Base-by-base conservation (phyloP, 1,140 invertebrate genomes). In the Brachionus manjavacas region DNA sequence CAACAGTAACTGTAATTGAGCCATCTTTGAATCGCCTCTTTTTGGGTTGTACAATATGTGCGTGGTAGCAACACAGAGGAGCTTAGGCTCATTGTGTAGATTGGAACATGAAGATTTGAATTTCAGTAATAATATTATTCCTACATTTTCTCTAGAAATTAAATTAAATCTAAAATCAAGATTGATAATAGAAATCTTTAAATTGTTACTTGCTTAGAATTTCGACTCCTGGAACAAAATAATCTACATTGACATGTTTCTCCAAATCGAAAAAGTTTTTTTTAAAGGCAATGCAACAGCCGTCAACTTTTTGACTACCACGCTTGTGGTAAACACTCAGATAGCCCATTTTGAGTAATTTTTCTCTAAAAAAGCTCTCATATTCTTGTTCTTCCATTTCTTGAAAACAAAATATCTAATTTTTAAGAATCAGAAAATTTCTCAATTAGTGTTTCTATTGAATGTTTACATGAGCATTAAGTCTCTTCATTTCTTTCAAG, bases 31-130 rank as follows among this genome's bases (percentile, higher is more conserved):
- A 89, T 98, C 96, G 25, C 94, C 92, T 31, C 96, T 89, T 86
- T 90, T 93, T 0, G 95, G 95, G 91, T 98, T 98, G 88, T 94
- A 98, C 6, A 98, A 89, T n/a, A 98, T 90, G 90, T 98, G 96
- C 0, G 96, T 98, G 3, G 95, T 98, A 4, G 94, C 95, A 0
- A 98, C 91, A 31, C 81, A 83, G 8, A 83, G 46, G 12, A n/a
- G 6, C 23, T 83, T 60, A n/a, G 31, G 49, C 23, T 68, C 64
- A 52, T 31, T 8, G 4, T 55, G 12, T 4, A 60, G 25, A 60
- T 9, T 60, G n/a, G 20, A 60, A 7, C n/a, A 60, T 60, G 16
- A 16, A 4, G 60, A 6, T 83, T 41, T 68, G n/a, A 14, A 25
- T 60, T 72, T 68, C 7, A 83, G 35, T 20, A 83, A 16, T n/a